Conservation (phyloP, 2,797 vertebrate genomes). For the Pampus argenteus region DNA sequence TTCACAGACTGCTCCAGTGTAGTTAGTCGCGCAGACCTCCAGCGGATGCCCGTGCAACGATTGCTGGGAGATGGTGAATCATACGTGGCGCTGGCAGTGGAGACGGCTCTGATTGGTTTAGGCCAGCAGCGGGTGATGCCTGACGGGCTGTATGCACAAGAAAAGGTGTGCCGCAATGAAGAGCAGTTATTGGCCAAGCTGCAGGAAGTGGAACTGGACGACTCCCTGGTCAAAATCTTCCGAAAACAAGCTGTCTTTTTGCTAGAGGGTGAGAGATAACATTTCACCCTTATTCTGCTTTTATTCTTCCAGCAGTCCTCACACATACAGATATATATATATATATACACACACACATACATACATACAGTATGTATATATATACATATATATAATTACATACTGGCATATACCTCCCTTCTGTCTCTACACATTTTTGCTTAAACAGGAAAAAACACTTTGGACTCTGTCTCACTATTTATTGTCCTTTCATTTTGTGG, state of each 20-base stretch:
- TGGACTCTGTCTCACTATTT: slow-evolving; percentile 74
- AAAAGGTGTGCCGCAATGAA: slow-evolving; percentile 98
- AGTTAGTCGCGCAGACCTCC: slow-evolving; percentile 91
- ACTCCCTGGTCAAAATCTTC: slow-evolving; percentile 97
- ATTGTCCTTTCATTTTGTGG: slow-evolving; percentile 85
- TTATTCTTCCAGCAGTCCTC: slow-evolving; percentile 37
- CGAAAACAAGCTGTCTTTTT: slow-evolving; percentile 99
- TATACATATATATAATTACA: neutral
- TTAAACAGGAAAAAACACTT: slow-evolving; percentile 75
- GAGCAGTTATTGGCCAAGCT: slow-evolving; percentile 98
- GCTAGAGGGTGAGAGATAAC: slow-evolving; percentile 90
- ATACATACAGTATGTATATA: neutral
- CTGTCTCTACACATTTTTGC: slow-evolving; percentile 60
- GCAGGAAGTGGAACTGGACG: slow-evolving; percentile 97
- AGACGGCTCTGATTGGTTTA: slow-evolving; percentile 94
- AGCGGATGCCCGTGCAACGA: slow-evolving; percentile 91
- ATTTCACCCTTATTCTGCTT: slow-evolving; percentile 20
- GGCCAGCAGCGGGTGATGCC: slow-evolving; percentile 98
- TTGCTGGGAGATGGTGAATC: slow-evolving; percentile 96
- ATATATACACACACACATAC: slow-evolving; percentile 4
- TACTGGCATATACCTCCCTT: slow-evolving; percentile 26
- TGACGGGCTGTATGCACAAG: slow-evolving; percentile 97
- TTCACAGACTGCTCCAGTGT: slow-evolving; percentile 89
- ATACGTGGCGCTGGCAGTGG: slow-evolving; percentile 93
- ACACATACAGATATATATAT: neutral